Evolutionary conservation across 2,888 invertebrate species (phyloP).

Genomic region (Sialis lutaria): DNA sequence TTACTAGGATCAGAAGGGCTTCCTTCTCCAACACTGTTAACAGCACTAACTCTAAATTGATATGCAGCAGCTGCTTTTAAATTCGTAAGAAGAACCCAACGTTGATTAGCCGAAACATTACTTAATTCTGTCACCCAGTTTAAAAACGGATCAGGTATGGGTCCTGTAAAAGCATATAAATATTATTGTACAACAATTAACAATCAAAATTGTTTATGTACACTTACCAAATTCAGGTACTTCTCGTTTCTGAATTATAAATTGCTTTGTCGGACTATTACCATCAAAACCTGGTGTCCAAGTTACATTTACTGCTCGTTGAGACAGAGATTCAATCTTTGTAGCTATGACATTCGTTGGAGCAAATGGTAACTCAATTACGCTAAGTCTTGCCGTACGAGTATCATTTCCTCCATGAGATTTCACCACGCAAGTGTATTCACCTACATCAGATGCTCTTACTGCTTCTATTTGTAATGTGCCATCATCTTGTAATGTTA

Average conservation of each 20-base stretch:
- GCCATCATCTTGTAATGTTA: conserved; percentile 63
- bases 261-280: conserved; percentile 85
- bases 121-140: conserved; percentile 80
- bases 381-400: conserved; percentile 61
- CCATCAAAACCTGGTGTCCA: conserved; percentile 97
- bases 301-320: conserved; percentile 71
- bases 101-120: conserved; percentile 64
- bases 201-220: background rate
- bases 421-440: conserved; percentile 78
- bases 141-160: conserved; percentile 65
- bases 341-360: conserved; percentile 74
- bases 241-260: conserved; percentile 78
- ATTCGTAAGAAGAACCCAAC: conserved; percentile 65
- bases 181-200: background rate
- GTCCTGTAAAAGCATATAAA: conserved; percentile 36
- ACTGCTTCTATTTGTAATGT: conserved; percentile 77
- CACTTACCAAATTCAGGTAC: conserved; percentile 68
- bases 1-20: conserved; percentile 80
- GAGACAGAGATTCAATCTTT: conserved; percentile 43
- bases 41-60: conserved; percentile 92
- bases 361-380: conserved; percentile 90
- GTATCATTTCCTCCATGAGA: conserved; percentile 90
- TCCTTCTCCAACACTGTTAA: conserved; percentile 92
- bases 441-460: conserved; percentile 82
- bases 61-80: conserved; percentile 90